Evolutionary conservation across 2,888 invertebrate species (phyloP).

Genomic region (Conchocele bisecta): DNA sequence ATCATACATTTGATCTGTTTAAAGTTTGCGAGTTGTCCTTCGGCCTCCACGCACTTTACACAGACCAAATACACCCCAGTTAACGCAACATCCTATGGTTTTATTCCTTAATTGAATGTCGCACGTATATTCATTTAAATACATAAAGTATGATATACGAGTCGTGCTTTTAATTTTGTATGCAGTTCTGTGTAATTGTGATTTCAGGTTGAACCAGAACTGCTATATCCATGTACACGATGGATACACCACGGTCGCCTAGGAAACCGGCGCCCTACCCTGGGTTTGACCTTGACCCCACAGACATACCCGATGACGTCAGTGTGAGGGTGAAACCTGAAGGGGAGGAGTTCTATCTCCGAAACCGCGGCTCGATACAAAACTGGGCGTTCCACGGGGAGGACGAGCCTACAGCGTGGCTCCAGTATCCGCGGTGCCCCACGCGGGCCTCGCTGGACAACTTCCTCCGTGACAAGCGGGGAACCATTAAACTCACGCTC

Average conservation of each 20-base stretch:
- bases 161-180: too few relatives aligned
- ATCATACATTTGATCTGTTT: too few relatives aligned
- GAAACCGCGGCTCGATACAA: conserved; percentile 65
- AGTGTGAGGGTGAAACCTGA: conserved; percentile 66
- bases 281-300: conserved; percentile 59
- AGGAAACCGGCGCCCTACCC: conserved; percentile 60
- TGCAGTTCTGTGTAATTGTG: too few relatives aligned
- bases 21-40: too few relatives aligned
- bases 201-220: too few relatives aligned
- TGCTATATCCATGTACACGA: too few relatives aligned
- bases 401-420: conserved; percentile 39
- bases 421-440: conserved; percentile 67
- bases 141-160: too few relatives aligned
- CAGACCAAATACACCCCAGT: too few relatives aligned
- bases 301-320: conserved; percentile 37
- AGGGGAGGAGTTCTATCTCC: conserved; percentile 58
- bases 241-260: conserved; percentile 14
- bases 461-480: conserved; percentile 65
- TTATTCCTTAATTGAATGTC: too few relatives aligned
- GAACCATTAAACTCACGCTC: conserved; percentile 62
- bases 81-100: too few relatives aligned
- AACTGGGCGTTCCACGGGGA: conserved; percentile 56
- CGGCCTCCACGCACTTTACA: too few relatives aligned
- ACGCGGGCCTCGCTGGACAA: conserved; percentile 61
- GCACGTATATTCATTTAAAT: too few relatives aligned